Evolutionary conservation across 2,888 invertebrate genomes (phyloP).

Genomic region (Operophtera brumata): DNA sequence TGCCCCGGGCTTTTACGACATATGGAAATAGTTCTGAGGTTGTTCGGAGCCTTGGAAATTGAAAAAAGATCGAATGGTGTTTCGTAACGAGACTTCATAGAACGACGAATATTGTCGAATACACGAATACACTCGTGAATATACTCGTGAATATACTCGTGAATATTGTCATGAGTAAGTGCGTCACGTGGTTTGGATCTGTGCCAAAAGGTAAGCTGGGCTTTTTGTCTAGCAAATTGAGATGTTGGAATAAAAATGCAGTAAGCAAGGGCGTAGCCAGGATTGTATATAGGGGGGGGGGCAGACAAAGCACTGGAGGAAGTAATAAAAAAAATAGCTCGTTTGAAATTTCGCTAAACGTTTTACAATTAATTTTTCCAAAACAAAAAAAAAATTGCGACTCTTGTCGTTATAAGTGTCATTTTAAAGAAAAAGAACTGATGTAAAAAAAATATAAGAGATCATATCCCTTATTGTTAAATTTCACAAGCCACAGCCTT

Average conservation of each 20-base stretch:
- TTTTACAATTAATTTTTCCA: too few species aligned
- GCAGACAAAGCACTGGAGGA: too few species aligned
- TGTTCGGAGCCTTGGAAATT: conserved; percentile 6
- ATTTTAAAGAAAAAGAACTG: too few species aligned
- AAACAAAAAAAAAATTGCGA: too few species aligned
- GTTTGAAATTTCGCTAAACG: too few species aligned
- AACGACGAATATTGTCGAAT: neutral
- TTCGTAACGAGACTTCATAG: conserved; percentile 6
- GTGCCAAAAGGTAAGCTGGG: neutral
- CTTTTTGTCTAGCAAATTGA: neutral
- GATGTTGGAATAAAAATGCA: neutral
- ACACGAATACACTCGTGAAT: neutral
- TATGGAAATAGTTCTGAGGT: conserved; percentile 13
- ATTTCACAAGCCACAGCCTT: too few species aligned
- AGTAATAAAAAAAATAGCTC: too few species aligned
- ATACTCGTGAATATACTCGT: neutral
- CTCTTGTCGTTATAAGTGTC: too few species aligned
- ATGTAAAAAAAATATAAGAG: too few species aligned
- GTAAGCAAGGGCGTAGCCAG: neutral
- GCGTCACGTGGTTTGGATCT: neutral
- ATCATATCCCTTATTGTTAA: too few species aligned
- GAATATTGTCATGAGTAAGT: neutral
- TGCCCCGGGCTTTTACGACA: conserved; percentile 3
- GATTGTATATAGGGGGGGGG: too few species aligned
- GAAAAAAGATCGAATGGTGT: conserved; percentile 7